phyloP scores from a whole-genome alignment of 2,888 invertebrate genomes.

The Lucinisca nassula region DNA sequence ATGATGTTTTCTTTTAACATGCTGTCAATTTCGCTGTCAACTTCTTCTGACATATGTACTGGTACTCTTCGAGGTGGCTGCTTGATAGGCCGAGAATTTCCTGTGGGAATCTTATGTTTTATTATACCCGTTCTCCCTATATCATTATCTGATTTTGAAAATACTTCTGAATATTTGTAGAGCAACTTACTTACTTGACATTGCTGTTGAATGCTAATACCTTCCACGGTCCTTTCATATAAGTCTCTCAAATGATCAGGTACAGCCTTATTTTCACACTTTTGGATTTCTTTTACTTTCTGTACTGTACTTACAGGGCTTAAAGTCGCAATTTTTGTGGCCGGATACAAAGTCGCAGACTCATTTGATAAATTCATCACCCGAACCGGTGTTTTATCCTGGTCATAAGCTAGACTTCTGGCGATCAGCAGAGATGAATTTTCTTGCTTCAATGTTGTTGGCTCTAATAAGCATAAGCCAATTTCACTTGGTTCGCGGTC shows the following conservation, averaged over 20 bases:
- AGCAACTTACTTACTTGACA: too few relatives aligned
- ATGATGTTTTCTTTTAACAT: constrained; percentile 52
- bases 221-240: too few relatives aligned
- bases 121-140: too few relatives aligned
- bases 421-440: not conserved
- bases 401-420: not conserved
- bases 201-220: too few relatives aligned
- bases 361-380: not conserved
- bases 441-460: not conserved
- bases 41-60: constrained; percentile 42
- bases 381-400: not conserved
- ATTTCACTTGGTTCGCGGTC: too few relatives aligned
- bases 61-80: constrained; percentile 47
- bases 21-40: constrained; percentile 44
- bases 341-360: not conserved
- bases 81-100: constrained; percentile 42
- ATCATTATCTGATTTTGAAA: too few relatives aligned
- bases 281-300: not conserved
- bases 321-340: not conserved
- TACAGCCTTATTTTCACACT: not conserved
- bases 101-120: constrained; percentile 53
- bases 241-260: constrained; percentile 20
- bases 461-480: not conserved
- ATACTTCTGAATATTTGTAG: constrained; percentile 26
- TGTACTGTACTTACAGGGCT: not conserved